Conservation (phyloP, 1,140 invertebrate genomes). For the Drosophila mojavensis region DNA sequence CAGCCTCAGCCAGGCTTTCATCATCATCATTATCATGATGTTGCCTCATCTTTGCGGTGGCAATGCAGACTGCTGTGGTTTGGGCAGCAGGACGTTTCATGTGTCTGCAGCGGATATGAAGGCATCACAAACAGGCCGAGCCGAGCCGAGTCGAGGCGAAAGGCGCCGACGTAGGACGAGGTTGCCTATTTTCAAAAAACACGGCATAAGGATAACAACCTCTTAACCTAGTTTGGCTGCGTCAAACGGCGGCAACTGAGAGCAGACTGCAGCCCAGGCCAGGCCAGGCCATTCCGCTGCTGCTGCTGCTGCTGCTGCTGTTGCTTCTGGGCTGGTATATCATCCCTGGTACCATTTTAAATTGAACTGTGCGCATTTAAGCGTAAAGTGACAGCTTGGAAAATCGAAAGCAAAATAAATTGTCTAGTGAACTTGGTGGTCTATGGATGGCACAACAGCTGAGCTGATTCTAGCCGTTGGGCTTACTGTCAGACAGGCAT, state of each 20-base stretch:
- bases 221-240: constrained; percentile 78
- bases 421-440: constrained; percentile 81
- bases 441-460: constrained; percentile 64
- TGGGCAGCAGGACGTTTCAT: constrained; percentile 75
- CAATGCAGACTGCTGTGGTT: constrained; percentile 61
- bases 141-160: constrained; percentile 19
- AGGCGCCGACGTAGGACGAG: constrained; percentile 25
- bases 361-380: constrained; percentile 83
- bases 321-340: constrained; percentile 56
- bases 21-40: constrained; percentile 13
- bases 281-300: constrained; percentile 15
- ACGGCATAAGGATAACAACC: constrained; percentile 81
- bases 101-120: constrained; percentile 80
- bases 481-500: constrained; percentile 68
- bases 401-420: constrained; percentile 83
- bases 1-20: constrained; percentile 17
- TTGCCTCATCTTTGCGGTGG: constrained; percentile 45
- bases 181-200: constrained; percentile 82
- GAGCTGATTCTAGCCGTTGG: constrained; percentile 77
- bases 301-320: constrained; percentile 19
- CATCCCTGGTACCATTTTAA: constrained; percentile 64
- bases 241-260: constrained; percentile 47
- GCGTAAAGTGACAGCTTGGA: constrained; percentile 82
- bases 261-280: constrained; percentile 28
- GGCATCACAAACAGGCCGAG: constrained; percentile 77